Evolutionary conservation across 2,113 vertebrate species (phyloP).

Genomic region (Aramus guarauna): DNA sequence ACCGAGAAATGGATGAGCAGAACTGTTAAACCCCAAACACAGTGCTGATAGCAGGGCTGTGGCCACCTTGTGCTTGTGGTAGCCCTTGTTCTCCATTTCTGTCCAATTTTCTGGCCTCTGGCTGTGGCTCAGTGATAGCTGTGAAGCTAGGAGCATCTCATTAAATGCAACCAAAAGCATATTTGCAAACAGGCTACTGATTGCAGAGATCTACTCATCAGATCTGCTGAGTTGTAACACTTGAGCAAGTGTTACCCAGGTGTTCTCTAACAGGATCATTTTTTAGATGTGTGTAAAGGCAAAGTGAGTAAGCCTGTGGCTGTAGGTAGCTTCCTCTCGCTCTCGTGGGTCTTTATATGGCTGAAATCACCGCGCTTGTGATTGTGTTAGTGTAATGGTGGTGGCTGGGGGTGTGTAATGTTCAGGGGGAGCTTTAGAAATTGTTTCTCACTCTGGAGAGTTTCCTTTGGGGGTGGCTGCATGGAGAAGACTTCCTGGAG

Average conservation of each 20-base stretch:
- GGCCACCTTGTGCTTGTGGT: neutral
- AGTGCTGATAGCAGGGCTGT: neutral
- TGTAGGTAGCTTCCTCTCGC: neutral
- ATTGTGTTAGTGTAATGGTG: neutral
- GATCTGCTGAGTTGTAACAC: neutral
- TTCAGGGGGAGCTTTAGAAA: fast-evolving
- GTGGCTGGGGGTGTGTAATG: fast-evolving
- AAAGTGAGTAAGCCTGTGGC: neutral
- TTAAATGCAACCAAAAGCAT: neutral
- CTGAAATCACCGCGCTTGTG: neutral
- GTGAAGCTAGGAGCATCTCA: neutral
- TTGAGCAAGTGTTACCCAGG: neutral
- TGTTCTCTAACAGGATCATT: neutral
- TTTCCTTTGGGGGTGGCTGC: neutral
- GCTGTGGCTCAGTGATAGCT: neutral
- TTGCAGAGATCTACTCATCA: neutral
- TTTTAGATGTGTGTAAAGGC: neutral
- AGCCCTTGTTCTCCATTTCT: neutral
- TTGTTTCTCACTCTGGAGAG: neutral
- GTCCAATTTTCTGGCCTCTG: neutral
- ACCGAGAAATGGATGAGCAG: neutral
- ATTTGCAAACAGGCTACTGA: neutral
- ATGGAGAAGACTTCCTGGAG: neutral
- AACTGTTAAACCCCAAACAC: neutral
- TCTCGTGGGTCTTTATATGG: neutral